Evolutionary conservation across 2,888 invertebrate genomes (phyloP), one percentile per base, ranked within the genome.

Genomic region (Cryptocephalus primarius): DNA sequence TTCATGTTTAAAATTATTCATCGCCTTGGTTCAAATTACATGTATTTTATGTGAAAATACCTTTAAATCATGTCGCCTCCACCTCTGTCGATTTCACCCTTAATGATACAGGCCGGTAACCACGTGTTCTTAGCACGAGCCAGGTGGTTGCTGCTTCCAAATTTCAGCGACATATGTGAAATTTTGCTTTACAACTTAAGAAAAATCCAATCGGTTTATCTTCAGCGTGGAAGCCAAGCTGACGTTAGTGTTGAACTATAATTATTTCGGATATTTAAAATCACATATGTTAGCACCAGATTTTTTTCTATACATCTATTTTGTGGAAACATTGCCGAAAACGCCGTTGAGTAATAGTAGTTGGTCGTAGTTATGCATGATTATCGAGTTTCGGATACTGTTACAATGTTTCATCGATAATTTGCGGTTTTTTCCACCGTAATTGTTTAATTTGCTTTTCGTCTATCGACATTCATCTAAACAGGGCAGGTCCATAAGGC

Each of bases 81-180:
- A 22, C 22, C 22, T 22, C 22, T 22, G 22, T 6, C 22, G 22
- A 22, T 22, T 22, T 22, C 22, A 22, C 36, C 36, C 36, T 6
- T 36, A 46, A 50, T 48, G 54, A 60, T 61, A 60, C 50, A 45
- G 50, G 43, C 50, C 52, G 54, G 62, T 65, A 61, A 67, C 66
- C 68, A 68, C 66, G 68, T 68, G 68, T 66, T 64, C 49, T 44
- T 60, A 59, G 58, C 63, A 58, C 61, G 64, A 63, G 66, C 66
- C 68, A 68, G 68, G 68, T 68, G 68, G 68, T 63, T 65, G 60
- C 61, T 62, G 61, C 55, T 51, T 54, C 53, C 40, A 47, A 63
- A 65, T 61, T 64, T 64, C 60, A 60, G 61, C 63, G 58, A 63
- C 66, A 67, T 66, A 65, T 67, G 65, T 63, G 64, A 62, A 60